Evolutionary conservation across 2,113 vertebrate species (phyloP).

Genomic region (Callionymus lyra): DNA sequence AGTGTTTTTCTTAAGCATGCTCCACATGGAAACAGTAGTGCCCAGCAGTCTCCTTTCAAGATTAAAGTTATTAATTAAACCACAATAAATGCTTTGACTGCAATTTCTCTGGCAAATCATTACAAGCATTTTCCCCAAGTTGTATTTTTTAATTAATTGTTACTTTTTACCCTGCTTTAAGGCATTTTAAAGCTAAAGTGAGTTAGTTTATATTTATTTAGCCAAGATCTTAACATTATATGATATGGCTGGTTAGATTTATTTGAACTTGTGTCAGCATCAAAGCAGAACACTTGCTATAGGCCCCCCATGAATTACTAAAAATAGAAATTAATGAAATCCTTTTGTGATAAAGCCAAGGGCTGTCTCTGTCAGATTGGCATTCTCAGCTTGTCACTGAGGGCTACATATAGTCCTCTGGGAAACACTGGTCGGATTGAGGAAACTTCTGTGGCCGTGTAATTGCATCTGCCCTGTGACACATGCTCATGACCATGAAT

Average conservation of each 20-base stretch:
- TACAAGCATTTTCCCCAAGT: too few species aligned
- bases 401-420: slow-evolving; percentile 4
- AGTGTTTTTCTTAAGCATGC: slow-evolving; percentile 12
- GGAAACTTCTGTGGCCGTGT: neutral
- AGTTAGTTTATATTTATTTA: too few species aligned
- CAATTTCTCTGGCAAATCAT: too few species aligned
- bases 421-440: neutral
- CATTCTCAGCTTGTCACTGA: slow-evolving; percentile 29
- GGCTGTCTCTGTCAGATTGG: slow-evolving; percentile 28
- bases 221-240: too few species aligned
- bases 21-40: slow-evolving; percentile 26
- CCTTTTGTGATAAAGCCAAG: slow-evolving; percentile 18
- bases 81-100: too few species aligned
- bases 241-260: too few species aligned
- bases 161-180: too few species aligned
- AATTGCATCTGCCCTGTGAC: neutral
- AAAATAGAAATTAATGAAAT: slow-evolving; percentile 34
- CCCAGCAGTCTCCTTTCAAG: slow-evolving; percentile 15
- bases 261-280: too few species aligned
- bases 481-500: neutral
- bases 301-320: slow-evolving; percentile 3
- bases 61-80: neutral
- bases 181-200: too few species aligned
- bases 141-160: too few species aligned
- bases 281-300: too few species aligned